A percentile compares a stretch with the other conserved stretches of the same genome.
Conservation (phyloP, 1,140 invertebrate genomes). For the Temnothorax nylanderi region DNA sequence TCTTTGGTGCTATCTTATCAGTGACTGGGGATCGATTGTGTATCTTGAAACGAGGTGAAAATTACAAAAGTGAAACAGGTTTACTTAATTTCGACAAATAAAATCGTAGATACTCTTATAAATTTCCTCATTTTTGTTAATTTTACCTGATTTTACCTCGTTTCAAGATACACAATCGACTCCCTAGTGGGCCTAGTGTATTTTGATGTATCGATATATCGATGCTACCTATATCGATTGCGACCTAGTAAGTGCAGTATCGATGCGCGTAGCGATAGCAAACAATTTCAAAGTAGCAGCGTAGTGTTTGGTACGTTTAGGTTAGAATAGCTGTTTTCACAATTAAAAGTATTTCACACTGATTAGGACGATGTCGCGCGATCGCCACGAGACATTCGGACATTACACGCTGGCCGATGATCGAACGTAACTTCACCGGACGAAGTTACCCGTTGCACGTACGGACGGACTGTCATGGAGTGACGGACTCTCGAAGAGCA, state of each 20-base stretch:
- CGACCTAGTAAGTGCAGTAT: neutral
- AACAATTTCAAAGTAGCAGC: constrained; percentile 71
- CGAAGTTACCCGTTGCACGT: neutral
- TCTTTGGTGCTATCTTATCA: no score
- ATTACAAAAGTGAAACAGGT: no score
- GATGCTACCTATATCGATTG: no score
- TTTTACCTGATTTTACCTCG: no score
- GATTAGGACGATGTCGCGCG: constrained; percentile 75
- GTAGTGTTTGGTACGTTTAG: constrained; percentile 81
- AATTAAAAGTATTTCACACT: constrained; percentile 75
- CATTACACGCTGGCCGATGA: constrained; percentile 26
- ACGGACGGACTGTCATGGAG: neutral
- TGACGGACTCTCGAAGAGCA: constrained; percentile 41
- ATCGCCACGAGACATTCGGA: constrained; percentile 64
- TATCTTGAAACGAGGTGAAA: no score
- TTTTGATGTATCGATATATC: no score
- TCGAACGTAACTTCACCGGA: constrained; percentile 31
- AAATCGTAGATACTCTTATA: no score
- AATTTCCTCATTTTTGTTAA: no score
- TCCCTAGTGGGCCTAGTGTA: no score
- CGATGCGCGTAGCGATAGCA: constrained; percentile 31
- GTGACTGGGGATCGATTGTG: no score
- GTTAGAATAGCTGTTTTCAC: constrained; percentile 79
- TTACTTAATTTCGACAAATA: no score
- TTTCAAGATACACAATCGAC: no score